phyloP scores from a whole-genome alignment of 1,140 invertebrate genomes.

The Eurosta solidaginis region DNA sequence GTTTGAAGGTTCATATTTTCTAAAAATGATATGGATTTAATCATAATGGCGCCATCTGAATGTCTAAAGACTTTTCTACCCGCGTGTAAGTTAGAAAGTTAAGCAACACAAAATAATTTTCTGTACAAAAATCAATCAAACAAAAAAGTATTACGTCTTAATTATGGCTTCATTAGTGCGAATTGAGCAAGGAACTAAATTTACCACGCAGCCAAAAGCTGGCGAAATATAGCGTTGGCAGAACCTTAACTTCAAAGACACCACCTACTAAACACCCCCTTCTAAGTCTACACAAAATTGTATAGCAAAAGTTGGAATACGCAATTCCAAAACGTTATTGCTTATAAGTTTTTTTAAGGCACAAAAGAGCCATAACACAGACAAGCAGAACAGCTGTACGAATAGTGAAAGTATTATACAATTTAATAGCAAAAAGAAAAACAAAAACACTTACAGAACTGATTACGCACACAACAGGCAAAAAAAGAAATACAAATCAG shows the following conservation, averaged over 20 bases:
- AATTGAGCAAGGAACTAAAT: not conserved
- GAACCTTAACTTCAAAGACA: not conserved
- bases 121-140: not conserved
- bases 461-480: no score
- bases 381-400: not conserved
- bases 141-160: constrained; percentile 26
- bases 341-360: not conserved
- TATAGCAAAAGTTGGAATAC: not conserved
- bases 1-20: no score
- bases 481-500: not conserved
- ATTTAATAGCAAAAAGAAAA: no score
- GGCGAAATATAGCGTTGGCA: not conserved
- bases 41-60: no score
- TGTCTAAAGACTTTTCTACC: no score
- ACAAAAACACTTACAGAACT: not conserved
- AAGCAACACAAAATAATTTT: not conserved
- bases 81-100: not conserved
- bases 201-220: not conserved
- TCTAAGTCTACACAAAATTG: not conserved
- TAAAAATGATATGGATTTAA: no score
- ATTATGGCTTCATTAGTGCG: constrained; percentile 8
- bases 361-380: not conserved
- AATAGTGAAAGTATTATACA: no score
- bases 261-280: not conserved
- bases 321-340: not conserved